These are phyloP conservation scores for Triplophysa dalaica DNA, from an alignment of 2,113 vertebrate species.

Conservation along the genomic window DNA sequence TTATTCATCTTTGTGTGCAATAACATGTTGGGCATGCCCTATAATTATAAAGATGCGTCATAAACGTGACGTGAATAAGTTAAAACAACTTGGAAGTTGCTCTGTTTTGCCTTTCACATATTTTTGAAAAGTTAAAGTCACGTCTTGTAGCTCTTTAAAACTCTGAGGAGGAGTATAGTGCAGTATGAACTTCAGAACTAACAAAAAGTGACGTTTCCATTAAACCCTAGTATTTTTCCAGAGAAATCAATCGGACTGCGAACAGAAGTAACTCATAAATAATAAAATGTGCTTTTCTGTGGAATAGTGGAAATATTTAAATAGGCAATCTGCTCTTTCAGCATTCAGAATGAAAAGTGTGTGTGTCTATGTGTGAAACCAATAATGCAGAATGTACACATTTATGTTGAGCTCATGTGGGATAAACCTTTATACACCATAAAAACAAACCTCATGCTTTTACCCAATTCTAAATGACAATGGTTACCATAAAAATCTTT, in stretches of 20 bases:
- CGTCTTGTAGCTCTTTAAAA: too few species aligned
- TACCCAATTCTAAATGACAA: neutral
- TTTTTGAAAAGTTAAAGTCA: neutral
- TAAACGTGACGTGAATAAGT: neutral
- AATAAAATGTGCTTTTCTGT: slow-evolving; percentile 15
- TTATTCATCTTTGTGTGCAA: neutral
- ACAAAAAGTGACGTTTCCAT: neutral
- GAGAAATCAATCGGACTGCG: slow-evolving; percentile 10
- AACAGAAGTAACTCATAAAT: slow-evolving; percentile 17
- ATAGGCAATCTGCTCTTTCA: neutral
- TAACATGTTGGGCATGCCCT: neutral
- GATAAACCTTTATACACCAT: neutral
- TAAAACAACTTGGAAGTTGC: neutral
- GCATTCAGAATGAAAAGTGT: neutral
- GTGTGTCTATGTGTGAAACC: neutral
- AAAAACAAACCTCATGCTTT: neutral
- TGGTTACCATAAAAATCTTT: neutral
- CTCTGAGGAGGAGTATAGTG: too few species aligned
- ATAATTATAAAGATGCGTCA: slow-evolving; percentile 19
- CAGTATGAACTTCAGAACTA: neutral
- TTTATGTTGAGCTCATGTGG: neutral
- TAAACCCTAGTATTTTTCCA: slow-evolving; percentile 14
- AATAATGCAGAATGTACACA: neutral
- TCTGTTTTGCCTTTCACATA: neutral
- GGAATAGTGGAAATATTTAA: neutral